Evolutionary conservation across 2,888 invertebrate species (phyloP), one percentile per base, ranked within the genome.

Genomic region (Chloroclystis v-ata): DNA sequence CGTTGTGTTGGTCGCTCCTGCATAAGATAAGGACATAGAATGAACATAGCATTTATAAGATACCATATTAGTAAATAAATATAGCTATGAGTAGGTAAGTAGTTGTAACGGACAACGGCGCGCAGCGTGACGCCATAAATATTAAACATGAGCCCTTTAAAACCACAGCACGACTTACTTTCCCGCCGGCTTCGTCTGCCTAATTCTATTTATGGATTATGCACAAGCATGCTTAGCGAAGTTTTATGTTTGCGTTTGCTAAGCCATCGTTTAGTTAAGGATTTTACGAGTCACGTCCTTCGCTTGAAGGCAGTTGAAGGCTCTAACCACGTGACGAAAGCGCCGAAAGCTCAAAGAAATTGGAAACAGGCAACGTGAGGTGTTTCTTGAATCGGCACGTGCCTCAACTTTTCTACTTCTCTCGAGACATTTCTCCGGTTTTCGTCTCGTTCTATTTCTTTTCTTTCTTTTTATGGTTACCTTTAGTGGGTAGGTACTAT

Each of bases 201-300:
- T 61, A 57, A 64, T 63, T 61, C 54, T 67, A 61, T 64, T 61
- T 63, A 60, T 57, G 57, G 55, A 52, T 55, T 60, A 59, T 60
- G 58, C 59, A 54, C 49, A 52, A 54, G 54, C 55, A 59, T 59
- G 33, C 12, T 32, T 32, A 47, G 39, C 13, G 38, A 57, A 56
- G 56, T 60, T 63, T 58, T 54, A 55, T 47, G 55, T 55, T 57
- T 47, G 39, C 41, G 47, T 30, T 42, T 24, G 42, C 37, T 33
- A 14, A 28, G 25, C 38, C 32, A 43, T 49, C 47, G 13, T 43
- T 41, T 43, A 30, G 10, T 24, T 40, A 14, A 28, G 25, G 24
- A 25, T 40, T 44, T 30, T 14, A 32, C 35, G 26, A 29, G 45
- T 45, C 62, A 60, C 60, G 61, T 63, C 49, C 37, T 13, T 11